phyloP scores from a whole-genome alignment of 2,797 vertebrate species.

The Enteromius paludinosus region DNA sequence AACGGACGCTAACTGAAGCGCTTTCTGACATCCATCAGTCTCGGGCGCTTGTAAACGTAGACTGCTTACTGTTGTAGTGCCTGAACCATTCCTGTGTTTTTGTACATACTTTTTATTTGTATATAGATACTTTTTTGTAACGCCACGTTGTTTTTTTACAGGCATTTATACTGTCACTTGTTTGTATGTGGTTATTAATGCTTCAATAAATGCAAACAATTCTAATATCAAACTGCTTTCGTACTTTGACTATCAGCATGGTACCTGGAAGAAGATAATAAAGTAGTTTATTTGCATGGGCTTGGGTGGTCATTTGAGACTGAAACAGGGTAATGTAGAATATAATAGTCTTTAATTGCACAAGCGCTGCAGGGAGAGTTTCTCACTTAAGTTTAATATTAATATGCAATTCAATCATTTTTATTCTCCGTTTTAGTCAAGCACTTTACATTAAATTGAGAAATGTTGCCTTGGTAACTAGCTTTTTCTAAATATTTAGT shows the following conservation, averaged over 20 bases:
- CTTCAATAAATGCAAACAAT: conserved; percentile 28
- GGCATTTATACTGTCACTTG: not conserved
- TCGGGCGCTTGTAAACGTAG: not conserved
- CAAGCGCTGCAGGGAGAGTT: not conserved
- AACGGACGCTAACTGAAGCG: conserved; percentile 11
- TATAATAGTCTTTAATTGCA: not conserved
- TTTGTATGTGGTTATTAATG: not conserved
- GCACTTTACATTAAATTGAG: not conserved
- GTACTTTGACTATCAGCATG: not conserved
- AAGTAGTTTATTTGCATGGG: not conserved
- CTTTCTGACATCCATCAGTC: not conserved
- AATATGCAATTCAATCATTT: not conserved
- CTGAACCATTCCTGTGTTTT: not conserved
- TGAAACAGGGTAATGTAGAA: not conserved
- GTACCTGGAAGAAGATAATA: not conserved
- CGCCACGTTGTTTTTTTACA: not conserved
- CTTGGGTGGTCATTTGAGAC: not conserved
- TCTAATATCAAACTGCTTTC: not conserved
- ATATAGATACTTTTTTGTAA: conserved; percentile 31
- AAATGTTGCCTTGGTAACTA: not conserved
- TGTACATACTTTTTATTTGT: conserved; percentile 18
- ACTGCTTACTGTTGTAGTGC: not conserved
- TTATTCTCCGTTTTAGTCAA: not conserved
- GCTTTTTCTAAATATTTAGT: not conserved
- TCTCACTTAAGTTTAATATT: not conserved